phyloP scores from a whole-genome alignment of 2,888 invertebrate species.

The Drosophila kuntzei region DNA sequence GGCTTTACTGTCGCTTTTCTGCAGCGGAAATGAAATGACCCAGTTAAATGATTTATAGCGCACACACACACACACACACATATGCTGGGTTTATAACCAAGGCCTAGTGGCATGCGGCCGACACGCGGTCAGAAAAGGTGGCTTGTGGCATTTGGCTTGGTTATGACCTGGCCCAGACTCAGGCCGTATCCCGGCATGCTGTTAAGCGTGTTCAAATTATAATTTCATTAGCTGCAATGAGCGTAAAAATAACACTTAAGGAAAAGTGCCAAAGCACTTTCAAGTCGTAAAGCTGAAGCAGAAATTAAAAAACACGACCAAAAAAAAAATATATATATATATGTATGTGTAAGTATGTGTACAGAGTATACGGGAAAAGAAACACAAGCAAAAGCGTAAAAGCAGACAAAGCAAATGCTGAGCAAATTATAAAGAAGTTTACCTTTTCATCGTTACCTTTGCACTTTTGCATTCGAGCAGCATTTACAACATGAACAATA shows the following conservation, averaged over 20 bases:
- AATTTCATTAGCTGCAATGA: constrained; percentile 81
- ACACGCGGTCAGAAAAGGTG: constrained; percentile 64
- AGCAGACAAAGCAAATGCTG: constrained; percentile 39
- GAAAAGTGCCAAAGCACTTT: constrained; percentile 70
- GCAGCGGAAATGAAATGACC: constrained; percentile 80
- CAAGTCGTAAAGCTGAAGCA: constrained; percentile 73
- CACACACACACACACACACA: constrained; percentile 33
- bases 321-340: constrained; percentile 9
- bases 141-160: constrained; percentile 19
- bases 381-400: background rate
- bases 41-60: constrained; percentile 80
- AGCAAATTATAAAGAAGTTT: constrained; percentile 72
- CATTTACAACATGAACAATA: constrained; percentile 41
- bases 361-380: background rate
- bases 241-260: constrained; percentile 81
- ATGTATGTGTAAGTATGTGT: constrained; percentile 6
- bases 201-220: constrained; percentile 76
- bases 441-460: constrained; percentile 59
- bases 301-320: constrained; percentile 50
- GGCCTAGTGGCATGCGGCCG: constrained; percentile 58
- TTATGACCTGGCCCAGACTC: constrained; percentile 17
- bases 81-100: constrained; percentile 52
- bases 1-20: constrained; percentile 72
- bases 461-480: constrained; percentile 60
- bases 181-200: constrained; percentile 45